phyloP scores from a whole-genome alignment of 2,888 invertebrate genomes.

The Morpho helenor region DNA sequence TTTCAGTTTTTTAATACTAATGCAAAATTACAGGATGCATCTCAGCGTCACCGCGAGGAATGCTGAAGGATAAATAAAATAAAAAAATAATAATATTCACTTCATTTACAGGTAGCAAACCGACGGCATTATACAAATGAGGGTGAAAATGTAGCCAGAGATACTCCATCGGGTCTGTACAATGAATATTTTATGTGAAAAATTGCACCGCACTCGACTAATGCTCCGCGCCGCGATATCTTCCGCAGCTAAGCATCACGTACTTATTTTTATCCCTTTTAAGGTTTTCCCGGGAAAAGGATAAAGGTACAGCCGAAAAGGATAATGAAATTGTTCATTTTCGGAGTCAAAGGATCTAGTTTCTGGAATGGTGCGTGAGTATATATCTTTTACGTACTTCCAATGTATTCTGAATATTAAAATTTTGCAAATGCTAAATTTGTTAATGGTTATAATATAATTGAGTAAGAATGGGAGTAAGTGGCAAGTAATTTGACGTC shows the following conservation, averaged over 20 bases:
- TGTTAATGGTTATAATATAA: neutral
- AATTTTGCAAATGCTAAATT: neutral
- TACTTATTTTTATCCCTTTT: constrained; percentile 26
- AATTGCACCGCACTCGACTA: constrained; percentile 43
- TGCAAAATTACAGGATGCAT: neutral
- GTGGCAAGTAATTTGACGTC: no score
- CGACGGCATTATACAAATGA: constrained; percentile 35
- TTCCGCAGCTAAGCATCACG: constrained; percentile 19
- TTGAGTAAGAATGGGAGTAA: no score
- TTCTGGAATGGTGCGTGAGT: constrained; percentile 1
- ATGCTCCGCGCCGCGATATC: constrained; percentile 17
- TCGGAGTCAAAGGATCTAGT: constrained; percentile 13
- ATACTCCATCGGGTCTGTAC: constrained; percentile 43
- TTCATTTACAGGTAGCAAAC: constrained; percentile 27
- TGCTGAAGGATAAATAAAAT: constrained; percentile 16
- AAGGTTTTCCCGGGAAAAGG: constrained; percentile 17
- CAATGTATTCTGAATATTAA: no score
- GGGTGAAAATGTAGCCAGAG: constrained; percentile 27
- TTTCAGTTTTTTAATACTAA: constrained; percentile 1
- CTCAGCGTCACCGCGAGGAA: neutral
- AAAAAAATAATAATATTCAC: constrained; percentile 30
- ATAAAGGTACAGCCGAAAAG: constrained; percentile 15
- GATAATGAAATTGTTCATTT: constrained; percentile 19
- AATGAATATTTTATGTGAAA: constrained; percentile 60
- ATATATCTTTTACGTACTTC: neutral